phyloP scores from a whole-genome alignment of 2,113 vertebrate species.

The Mus musculus region DNA sequence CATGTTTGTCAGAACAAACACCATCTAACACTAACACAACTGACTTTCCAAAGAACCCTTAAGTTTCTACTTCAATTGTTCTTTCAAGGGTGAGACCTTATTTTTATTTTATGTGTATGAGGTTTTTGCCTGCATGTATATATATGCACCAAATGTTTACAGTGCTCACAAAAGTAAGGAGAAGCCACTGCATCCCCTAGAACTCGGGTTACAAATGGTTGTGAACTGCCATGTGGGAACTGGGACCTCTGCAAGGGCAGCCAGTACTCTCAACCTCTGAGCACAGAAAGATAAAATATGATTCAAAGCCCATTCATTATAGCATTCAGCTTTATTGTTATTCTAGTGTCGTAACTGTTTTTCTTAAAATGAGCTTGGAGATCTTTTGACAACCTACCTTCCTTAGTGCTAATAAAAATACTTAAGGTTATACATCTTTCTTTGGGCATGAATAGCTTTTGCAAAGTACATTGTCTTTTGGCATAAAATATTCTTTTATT shows the following conservation, averaged over 20 bases:
- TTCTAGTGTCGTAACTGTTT: background rate
- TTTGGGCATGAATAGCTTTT: background rate
- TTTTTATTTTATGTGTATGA: background rate
- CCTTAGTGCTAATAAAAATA: background rate
- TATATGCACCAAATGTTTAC: background rate
- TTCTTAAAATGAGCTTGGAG: background rate
- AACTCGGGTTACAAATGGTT: background rate
- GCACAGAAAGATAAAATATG: background rate
- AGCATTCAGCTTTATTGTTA: background rate
- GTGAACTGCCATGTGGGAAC: too few species aligned
- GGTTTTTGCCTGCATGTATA: background rate
- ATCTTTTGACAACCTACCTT: background rate
- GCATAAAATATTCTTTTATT: background rate
- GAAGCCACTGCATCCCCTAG: background rate
- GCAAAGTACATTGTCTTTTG: background rate
- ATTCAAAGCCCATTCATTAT: background rate
- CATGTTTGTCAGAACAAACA: too few species aligned
- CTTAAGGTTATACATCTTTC: background rate
- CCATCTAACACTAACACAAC: too few species aligned
- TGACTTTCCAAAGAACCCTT: too few species aligned
- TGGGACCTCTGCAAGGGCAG: background rate
- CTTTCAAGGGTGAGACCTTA: background rate
- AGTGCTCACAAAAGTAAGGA: background rate
- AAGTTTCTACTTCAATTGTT: too few species aligned
- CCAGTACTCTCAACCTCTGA: background rate